phyloP scores from a whole-genome alignment of 1,140 invertebrate species.

The Drosophila serrata region DNA sequence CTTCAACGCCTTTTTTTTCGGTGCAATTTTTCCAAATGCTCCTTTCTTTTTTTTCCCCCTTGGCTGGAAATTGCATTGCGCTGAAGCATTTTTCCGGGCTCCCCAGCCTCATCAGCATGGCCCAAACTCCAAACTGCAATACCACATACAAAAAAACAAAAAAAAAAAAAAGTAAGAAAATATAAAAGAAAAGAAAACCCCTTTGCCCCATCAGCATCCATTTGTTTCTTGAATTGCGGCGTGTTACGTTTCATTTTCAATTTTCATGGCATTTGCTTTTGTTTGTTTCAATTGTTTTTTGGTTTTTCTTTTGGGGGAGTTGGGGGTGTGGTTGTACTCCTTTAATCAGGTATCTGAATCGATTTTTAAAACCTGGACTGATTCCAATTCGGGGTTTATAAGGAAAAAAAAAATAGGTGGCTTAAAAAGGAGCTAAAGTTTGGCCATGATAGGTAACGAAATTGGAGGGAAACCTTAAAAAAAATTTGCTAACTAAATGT shows the following conservation, averaged over 20 bases:
- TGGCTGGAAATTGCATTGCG: conserved; percentile 62
- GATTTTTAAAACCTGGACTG: conserved; percentile 8
- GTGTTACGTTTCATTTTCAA: conserved; percentile 77
- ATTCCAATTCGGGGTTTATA: background rate
- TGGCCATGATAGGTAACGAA: background rate
- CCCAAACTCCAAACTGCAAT: conserved; percentile 1
- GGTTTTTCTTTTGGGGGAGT: background rate
- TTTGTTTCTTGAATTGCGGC: conserved; percentile 74
- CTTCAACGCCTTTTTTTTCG: conserved; percentile 17
- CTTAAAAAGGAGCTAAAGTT: background rate
- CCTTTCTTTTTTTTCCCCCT: conserved; percentile 16
- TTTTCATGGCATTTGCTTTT: conserved; percentile 72
- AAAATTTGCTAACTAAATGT: background rate
- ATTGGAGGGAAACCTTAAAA: background rate
- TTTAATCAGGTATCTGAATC: conserved; percentile 27
- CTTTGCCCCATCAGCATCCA: conserved; percentile 49
- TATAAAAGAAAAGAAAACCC: background rate
- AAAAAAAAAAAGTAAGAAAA: background rate
- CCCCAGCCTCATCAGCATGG: conserved; percentile 38
- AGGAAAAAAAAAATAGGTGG: background rate
- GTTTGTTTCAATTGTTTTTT: conserved; percentile 7
- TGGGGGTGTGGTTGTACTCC: background rate
- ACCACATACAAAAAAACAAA: too few species aligned
- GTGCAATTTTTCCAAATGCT: conserved; percentile 10
- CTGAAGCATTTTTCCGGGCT: conserved; percentile 33